Evolutionary conservation across 2,888 invertebrate species (phyloP).

Genomic region (Acrocera orbiculus): DNA sequence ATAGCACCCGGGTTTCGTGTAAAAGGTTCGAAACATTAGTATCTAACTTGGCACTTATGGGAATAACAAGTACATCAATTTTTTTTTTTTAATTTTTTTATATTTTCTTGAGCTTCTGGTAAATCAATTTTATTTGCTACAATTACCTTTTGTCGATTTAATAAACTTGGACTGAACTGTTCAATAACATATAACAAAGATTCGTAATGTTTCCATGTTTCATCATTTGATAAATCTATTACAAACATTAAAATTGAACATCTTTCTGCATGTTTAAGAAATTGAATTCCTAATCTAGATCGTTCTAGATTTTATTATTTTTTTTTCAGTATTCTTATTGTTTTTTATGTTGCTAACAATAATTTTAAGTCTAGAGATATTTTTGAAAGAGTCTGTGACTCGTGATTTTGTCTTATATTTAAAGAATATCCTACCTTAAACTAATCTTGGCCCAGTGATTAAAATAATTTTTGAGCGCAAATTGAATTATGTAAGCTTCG

Average conservation of each 20-base stretch:
- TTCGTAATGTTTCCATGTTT: conserved; percentile 54
- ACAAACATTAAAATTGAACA: conserved; percentile 70
- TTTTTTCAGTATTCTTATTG: too few relatives aligned
- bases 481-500: too few relatives aligned
- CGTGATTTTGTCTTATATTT: too few relatives aligned
- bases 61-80: conserved; percentile 41
- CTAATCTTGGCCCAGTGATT: too few relatives aligned
- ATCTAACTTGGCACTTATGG: conserved; percentile 69
- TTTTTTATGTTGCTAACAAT: too few relatives aligned
- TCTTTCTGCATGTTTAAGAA: conserved; percentile 80
- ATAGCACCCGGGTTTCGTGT: conserved; percentile 42
- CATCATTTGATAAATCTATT: conserved; percentile 51
- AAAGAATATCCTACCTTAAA: too few relatives aligned
- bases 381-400: too few relatives aligned
- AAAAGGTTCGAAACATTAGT: conserved; percentile 46
- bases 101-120: conserved; percentile 38
- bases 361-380: too few relatives aligned
- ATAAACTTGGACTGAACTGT: conserved; percentile 50
- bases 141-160: conserved; percentile 47
- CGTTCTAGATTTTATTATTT: too few relatives aligned
- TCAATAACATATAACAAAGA: conserved; percentile 43
- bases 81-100: conserved; percentile 34
- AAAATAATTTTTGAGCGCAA: too few relatives aligned
- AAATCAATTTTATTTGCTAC: conserved; percentile 85
- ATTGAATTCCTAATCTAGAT: conserved; percentile 74